Percentiles rank a stretch among this genome's conserved stretches.
phyloP scores from a whole-genome alignment of 2,888 invertebrate genomes.

The Ormyrus nitidulus region DNA sequence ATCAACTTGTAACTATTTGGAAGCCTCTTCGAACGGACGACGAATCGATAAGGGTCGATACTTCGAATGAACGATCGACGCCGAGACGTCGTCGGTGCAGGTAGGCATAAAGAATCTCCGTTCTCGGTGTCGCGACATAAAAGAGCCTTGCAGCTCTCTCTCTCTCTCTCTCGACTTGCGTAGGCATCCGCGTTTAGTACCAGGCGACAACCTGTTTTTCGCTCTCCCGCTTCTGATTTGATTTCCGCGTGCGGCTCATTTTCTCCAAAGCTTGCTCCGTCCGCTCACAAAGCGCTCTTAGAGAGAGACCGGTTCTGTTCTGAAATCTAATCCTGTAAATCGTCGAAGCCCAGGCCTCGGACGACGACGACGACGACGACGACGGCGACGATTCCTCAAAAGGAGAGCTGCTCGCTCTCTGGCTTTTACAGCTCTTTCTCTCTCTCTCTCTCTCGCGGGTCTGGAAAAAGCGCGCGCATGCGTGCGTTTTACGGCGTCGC shows the following conservation, averaged over 20 bases:
- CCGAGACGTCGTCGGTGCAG: too few species aligned
- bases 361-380: background rate
- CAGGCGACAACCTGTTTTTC: slow-evolving; percentile 20
- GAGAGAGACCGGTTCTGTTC: slow-evolving; percentile 29
- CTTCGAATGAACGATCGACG: too few species aligned
- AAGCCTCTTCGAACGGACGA: too few species aligned
- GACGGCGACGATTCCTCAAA: slow-evolving; percentile 32
- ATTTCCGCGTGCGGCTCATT: slow-evolving; percentile 18
- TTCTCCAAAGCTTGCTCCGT: background rate
- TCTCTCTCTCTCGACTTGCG: too few species aligned
- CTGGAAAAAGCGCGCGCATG: slow-evolving; percentile 1
- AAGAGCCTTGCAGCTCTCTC: too few species aligned
- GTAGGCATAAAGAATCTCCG: too few species aligned
- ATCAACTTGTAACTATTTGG: too few species aligned
- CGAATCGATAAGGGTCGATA: too few species aligned
- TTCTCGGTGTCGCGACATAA: too few species aligned
- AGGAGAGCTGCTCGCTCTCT: background rate
- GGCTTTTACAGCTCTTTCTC: slow-evolving; percentile 23
- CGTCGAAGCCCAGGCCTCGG: slow-evolving; percentile 14
- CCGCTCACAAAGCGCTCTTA: background rate
- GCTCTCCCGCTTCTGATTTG: background rate
- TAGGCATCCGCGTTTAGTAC: too few species aligned
- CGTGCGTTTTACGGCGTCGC: slow-evolving; percentile 18
- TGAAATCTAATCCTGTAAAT: slow-evolving; percentile 41
- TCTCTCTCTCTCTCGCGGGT: background rate